Percentiles rank a stretch among this genome's conserved stretches.
These are phyloP conservation scores for Poecilia picta DNA, from an alignment of 2,797 vertebrate species.

Conservation along the genomic window DNA sequence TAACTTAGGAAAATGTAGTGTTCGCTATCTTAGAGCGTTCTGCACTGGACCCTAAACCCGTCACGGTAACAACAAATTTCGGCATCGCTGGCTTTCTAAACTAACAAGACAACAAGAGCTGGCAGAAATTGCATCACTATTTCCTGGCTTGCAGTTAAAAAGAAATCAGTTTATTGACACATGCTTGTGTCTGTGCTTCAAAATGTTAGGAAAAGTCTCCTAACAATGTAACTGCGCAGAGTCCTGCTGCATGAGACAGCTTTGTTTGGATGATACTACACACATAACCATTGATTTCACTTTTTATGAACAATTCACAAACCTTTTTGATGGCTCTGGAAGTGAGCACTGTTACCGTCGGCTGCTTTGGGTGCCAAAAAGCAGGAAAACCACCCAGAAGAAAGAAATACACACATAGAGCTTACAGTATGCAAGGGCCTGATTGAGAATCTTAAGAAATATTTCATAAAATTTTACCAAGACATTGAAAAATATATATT, in stretches of 20 bases:
- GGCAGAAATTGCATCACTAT: background rate
- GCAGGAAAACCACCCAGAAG: background rate
- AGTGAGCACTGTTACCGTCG: background rate
- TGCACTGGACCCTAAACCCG: background rate
- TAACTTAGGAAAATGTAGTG: background rate
- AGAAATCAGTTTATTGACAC: background rate
- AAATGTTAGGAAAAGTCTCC: constrained; percentile 1
- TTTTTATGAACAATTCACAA: background rate
- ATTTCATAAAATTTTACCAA: background rate
- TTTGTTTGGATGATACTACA: background rate
- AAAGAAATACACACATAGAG: background rate
- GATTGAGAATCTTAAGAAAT: background rate
- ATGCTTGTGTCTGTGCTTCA: background rate
- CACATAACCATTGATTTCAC: background rate
- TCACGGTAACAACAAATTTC: background rate
- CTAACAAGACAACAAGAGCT: background rate
- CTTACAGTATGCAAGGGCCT: background rate
- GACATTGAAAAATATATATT: background rate
- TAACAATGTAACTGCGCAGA: background rate
- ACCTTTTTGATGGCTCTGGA: background rate
- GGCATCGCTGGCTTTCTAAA: background rate
- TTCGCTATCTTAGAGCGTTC: background rate
- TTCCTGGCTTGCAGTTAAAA: background rate
- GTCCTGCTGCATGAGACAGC: constrained; percentile 2
- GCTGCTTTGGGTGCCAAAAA: background rate